Conservation (phyloP, 2,888 invertebrate species). For the Alcis repandata region DNA sequence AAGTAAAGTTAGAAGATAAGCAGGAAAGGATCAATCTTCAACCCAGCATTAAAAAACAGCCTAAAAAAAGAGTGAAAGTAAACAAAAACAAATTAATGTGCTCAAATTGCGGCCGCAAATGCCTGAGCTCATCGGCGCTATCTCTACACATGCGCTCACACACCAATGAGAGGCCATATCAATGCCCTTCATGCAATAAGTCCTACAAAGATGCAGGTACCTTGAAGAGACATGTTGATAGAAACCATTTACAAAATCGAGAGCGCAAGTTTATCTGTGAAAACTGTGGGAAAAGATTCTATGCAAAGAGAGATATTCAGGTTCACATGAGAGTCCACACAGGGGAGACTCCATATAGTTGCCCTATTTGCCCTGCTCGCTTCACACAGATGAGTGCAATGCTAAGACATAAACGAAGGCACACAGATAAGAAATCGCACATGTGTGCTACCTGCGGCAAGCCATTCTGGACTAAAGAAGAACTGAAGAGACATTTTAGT, state of each 20-base stretch:
- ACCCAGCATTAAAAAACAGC: constrained; percentile 40
- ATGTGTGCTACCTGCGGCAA: constrained; percentile 69
- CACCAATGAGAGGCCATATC: constrained; percentile 64
- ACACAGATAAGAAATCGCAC: constrained; percentile 65
- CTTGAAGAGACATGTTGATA: constrained; percentile 67
- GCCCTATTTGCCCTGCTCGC: constrained; percentile 63
- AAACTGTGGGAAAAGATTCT: constrained; percentile 75
- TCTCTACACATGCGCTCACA: constrained; percentile 69
- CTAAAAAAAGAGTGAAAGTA: constrained; percentile 50
- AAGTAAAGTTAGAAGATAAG: constrained; percentile 2
- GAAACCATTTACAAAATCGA: constrained; percentile 63
- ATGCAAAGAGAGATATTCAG: constrained; percentile 66
- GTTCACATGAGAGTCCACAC: constrained; percentile 76
- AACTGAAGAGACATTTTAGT: constrained; percentile 65
- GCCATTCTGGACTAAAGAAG: constrained; percentile 70
- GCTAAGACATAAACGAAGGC: constrained; percentile 66
- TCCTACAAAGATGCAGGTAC: constrained; percentile 67
- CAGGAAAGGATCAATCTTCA: not conserved
- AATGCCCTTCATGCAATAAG: constrained; percentile 69
- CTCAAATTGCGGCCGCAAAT: constrained; percentile 61
- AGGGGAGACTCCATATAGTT: constrained; percentile 75
- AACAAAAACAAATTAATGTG: constrained; percentile 55
- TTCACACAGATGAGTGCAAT: constrained; percentile 72
- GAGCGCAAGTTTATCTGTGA: constrained; percentile 72
- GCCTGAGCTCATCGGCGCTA: constrained; percentile 62